Evolutionary conservation across 2,797 vertebrate species (phyloP).

Genomic region (Sebastes vulpes): DNA sequence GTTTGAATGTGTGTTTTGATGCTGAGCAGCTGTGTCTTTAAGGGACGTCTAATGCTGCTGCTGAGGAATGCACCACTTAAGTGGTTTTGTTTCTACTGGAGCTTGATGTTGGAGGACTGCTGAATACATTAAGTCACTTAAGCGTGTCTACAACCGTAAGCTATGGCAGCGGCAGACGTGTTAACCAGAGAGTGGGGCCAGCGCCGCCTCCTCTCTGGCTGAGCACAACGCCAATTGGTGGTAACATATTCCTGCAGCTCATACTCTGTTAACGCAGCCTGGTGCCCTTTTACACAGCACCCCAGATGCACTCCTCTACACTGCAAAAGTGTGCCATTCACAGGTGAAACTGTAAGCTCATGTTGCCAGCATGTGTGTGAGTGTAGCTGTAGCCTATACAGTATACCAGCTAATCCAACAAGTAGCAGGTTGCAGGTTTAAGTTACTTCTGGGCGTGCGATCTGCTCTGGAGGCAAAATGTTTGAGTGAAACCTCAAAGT

Average conservation of each 20-base stretch:
- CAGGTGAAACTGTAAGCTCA: conserved; percentile 12
- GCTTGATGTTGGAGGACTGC: conserved; percentile 38
- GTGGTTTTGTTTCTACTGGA: conserved; percentile 47
- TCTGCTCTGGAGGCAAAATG: not conserved
- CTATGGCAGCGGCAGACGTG: conserved; percentile 60
- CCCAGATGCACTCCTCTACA: not conserved
- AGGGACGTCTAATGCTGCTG: not conserved
- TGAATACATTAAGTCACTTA: conserved; percentile 51
- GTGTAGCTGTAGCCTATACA: not conserved
- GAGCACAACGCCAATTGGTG: conserved; percentile 29
- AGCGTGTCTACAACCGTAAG: conserved; percentile 62
- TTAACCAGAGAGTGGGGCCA: conserved; percentile 57
- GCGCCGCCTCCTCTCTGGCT: conserved; percentile 14
- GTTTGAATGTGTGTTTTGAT: conserved; percentile 18
- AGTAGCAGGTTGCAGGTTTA: not conserved
- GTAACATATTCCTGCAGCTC: conserved; percentile 49
- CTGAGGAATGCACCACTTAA: conserved; percentile 16
- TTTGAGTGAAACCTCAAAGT: not conserved
- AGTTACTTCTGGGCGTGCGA: not conserved
- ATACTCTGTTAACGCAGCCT: conserved; percentile 47
- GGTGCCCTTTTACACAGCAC: conserved; percentile 27
- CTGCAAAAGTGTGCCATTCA: conserved; percentile 15
- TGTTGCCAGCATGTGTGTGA: not conserved
- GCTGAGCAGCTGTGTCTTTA: conserved; percentile 18
- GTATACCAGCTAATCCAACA: not conserved